Base-by-base conservation (phyloP, 2,888 invertebrate species). In the Pammene fasciana region DNA sequence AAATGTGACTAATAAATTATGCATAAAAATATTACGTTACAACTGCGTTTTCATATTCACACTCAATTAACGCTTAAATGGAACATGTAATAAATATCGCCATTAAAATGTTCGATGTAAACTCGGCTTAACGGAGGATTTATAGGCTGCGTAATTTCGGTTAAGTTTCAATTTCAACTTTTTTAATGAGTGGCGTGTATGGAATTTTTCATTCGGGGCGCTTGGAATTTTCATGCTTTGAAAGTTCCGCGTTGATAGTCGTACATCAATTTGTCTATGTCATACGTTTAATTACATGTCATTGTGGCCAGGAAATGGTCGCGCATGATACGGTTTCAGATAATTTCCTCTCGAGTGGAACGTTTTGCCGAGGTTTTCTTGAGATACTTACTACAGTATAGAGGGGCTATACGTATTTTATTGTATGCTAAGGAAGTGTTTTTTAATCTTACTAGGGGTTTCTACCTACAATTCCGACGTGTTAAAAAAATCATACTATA, bases 81-180 rank as follows among this genome's bases (percentile, higher is more conserved):
- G 6, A 48, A 61, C 61, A 36, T 16, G 11, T 34, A 50, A 50
- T 41, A 16, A 50, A 18, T 61, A 18, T 62, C 18, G 41, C 61
- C 38, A 52, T 50, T 62, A 52, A 41, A 34, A n/a, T n/a, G 10
- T 48, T 41, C 6, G 52, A 41, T 62, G 62, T 62, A 38, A 62
- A 62, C 62, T 41, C 41, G 41, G 62, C 62, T 52, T 62, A 65
- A 55, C 54, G 46, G n/a, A 18, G 74, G 72, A 70, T 73, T 79
- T 80, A 80, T 79, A 76, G 76, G 71, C 75, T 76, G 74, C 74
- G 75, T 72, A 68, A 76, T 77, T 77, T 76, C 74, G 72, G 73
- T 72, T 61, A 70, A 62, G 62, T 72, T 70, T 71, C 72, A 70
- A 66, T 70, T 71, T 65, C 54, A 71, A 68, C 64, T 64, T 70